Evolutionary conservation across 2,113 vertebrate species (phyloP).

Genomic region (Daubentonia madagascariensis): DNA sequence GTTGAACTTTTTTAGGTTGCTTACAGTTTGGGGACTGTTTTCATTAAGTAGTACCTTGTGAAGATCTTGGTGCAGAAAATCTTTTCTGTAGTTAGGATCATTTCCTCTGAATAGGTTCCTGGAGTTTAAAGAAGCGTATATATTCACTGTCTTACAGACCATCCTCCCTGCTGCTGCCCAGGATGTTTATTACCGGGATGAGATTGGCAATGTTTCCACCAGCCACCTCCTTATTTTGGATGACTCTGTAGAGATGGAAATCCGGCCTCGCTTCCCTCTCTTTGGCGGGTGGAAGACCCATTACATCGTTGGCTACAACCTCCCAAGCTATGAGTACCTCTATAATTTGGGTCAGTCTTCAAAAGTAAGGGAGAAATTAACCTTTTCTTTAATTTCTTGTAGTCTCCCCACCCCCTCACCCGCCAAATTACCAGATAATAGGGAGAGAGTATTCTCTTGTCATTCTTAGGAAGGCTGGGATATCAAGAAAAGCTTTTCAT

Average conservation of each 20-base stretch:
- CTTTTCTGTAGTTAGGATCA: not conserved
- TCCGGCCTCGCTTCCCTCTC: conserved; percentile 96
- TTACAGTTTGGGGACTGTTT: not conserved
- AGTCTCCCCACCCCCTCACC: too few relatives aligned
- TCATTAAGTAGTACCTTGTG: accelerated
- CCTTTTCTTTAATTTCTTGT: not conserved
- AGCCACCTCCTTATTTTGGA: conserved; percentile 97
- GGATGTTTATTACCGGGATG: conserved; percentile 98
- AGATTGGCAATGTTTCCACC: conserved; percentile 99
- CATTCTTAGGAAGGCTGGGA: not conserved
- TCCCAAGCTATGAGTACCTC: conserved; percentile 99
- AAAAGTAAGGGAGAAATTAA: not conserved
- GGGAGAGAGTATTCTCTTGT: not conserved
- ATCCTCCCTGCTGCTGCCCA: conserved; percentile 98
- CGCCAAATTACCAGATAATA: not conserved
- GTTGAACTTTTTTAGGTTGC: not conserved
- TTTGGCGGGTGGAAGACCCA: conserved; percentile 99
- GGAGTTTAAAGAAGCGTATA: not conserved
- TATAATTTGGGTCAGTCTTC: conserved; percentile 92
- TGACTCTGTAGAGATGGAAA: conserved; percentile 98
- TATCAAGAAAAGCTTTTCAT: not conserved
- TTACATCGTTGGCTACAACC: conserved; percentile 97
- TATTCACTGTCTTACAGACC: conserved; percentile 85
- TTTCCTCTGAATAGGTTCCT: not conserved
- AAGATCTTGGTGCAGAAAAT: not conserved